Evolutionary conservation across 2,113 vertebrate genomes (phyloP).

Genomic region (Urocynchramus pylzowi): DNA sequence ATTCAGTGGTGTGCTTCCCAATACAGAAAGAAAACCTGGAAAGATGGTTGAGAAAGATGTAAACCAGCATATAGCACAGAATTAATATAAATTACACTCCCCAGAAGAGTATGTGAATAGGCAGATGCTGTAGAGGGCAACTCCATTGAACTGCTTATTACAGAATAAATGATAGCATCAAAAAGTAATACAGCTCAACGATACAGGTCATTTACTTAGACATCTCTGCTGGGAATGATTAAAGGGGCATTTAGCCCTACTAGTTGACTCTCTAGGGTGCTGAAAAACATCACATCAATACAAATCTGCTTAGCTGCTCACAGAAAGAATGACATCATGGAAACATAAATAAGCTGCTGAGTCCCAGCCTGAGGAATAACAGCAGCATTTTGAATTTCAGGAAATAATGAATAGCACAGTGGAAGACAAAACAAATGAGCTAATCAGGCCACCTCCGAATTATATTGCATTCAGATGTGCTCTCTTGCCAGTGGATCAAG

Average conservation of each 20-base stretch:
- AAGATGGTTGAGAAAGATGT: background rate
- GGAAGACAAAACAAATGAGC: background rate
- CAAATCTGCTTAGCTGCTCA: constrained; percentile 18
- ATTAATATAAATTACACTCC: background rate
- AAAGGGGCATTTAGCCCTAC: constrained; percentile 1
- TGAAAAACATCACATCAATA: constrained; percentile 34
- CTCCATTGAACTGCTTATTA: background rate
- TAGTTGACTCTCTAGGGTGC: constrained; percentile 2
- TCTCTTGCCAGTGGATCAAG: background rate
- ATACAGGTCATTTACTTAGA: constrained; percentile 35
- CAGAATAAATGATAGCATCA: constrained; percentile 40
- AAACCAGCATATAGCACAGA: background rate
- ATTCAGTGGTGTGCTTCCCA: background rate
- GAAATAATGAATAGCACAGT: background rate
- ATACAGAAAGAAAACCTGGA: background rate
- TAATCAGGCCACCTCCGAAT: background rate
- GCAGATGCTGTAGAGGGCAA: background rate
- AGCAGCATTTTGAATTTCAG: background rate
- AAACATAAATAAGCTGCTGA: background rate
- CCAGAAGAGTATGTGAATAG: background rate
- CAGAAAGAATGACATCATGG: background rate
- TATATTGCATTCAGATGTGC: background rate
- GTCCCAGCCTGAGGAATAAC: background rate
- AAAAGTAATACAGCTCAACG: constrained; percentile 2
- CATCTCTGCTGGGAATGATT: constrained; percentile 15